Base-by-base conservation (phyloP, 2,797 vertebrate species). In the Heliangelus exortis region DNA sequence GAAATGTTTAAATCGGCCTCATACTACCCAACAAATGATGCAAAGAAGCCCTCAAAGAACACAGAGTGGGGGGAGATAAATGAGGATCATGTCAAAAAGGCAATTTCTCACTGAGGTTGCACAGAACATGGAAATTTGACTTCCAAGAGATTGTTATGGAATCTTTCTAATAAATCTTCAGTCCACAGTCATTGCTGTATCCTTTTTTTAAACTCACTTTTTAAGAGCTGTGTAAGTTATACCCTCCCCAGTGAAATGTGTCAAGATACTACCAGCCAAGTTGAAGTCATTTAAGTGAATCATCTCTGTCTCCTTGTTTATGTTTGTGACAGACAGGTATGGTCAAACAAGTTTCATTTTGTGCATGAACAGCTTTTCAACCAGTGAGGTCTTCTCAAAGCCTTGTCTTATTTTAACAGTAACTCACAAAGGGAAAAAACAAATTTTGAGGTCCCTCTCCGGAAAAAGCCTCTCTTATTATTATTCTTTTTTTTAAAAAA, bases 81-180 rank as follows among this genome's bases (percentile, higher is more conserved):
- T 94, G 81, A 89, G 50, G 29, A 83, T 84, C 90, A 62, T 68
- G 71, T 92, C 92, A 95, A 83, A 81, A 91, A 96, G 51, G 81
- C 81, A 95, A 89, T 95, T 96, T 94, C 90, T 96, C 93, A 95
- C 67, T 31, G 67, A 91, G 84, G 89, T 95, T 94, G 89, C 58
- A 83, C 54, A 85, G 89, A 95, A 96, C 76, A 66, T 95, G 88
- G 80, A 92, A 95, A 96, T 96, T 92, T 93, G 77, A 88, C 85
- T 93, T 96, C 83, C 90, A 91, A 79, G 83, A 90, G 72, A 79
- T 87, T 72, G 67, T 93, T 94, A 93, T 59, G 61, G 78, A 87
- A 71, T 80, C 81, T 92, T 96, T 79, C 88, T 87, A 94, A 92
- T 96, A 95, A 95, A 95, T 96, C 93, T 95, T 92, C 86, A 84